Evolutionary conservation across 1,140 invertebrate species (phyloP), one percentile per base, ranked within the genome.

Genomic region (Bombus polaris): DNA sequence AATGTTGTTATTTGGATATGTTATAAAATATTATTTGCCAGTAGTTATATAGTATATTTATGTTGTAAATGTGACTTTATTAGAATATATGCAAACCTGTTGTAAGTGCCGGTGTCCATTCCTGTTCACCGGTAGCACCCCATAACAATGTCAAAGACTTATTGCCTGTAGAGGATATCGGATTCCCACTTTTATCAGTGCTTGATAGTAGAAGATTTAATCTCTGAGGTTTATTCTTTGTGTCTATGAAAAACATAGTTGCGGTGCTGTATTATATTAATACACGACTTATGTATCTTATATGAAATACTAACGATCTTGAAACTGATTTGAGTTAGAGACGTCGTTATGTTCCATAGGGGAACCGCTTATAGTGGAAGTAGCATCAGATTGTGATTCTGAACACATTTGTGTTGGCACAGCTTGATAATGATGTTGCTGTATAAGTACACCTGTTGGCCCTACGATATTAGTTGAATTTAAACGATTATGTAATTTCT

Each of bases 31-130:
- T 86, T 86, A 28, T 59, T 81, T 74, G 59, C 84, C 39, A 81
- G 70, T 81, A 87, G 22, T 66, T 81, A 22, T 65, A 35, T 70
- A 70, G 70, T 66, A 81, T 75, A 80, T 75, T 35, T 65, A 57
- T 81, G 18, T 35, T 13, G 65, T 13, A 62, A 68, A 78, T 68
- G 35, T 35, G 35, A 35, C 47, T 66, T 75, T 72, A 76, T 53
- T 18, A 72, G 0, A 71, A 83, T 32, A 68, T 72, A 75, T 88
- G 88, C 87, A 89, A 94, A 98, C 98, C 98, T 95, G 98, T 99
- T 8, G 98, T 98, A 53, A 99, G 96, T 37, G 98, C 98, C n/a
- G 98, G 98, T 12, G 98, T 99, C 98, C 98, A 99, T 93, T 99
- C 98, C 94, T 98, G 98, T 94, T 99, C 98, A 35, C 98, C 98